These are phyloP conservation scores for Heteractis magnifica DNA, from an alignment of 92 coral and sea anemone species.

Conservation along the genomic window DNA sequence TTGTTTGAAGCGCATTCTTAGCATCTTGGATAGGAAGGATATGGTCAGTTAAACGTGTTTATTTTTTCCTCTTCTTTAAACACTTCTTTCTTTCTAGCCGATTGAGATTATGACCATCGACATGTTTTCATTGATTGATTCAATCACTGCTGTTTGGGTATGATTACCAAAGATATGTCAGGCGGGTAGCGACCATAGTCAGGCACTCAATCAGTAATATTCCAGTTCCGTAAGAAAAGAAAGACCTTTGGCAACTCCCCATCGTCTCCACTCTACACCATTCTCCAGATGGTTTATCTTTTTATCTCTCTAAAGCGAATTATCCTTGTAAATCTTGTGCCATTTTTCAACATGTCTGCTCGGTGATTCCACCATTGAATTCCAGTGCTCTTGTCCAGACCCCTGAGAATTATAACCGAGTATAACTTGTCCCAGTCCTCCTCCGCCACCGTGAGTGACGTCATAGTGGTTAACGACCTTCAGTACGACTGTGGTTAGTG, in stretches of 20 bases:
- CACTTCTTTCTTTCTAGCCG: background rate
- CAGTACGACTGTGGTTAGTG: conserved; percentile 87
- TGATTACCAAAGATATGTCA: too few relatives aligned
- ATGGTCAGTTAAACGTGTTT: background rate
- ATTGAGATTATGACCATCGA: background rate
- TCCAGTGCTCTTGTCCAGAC: conserved; percentile 98
- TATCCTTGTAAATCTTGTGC: conserved; percentile 76
- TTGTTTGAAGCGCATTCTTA: background rate
- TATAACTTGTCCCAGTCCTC: conserved; percentile 71
- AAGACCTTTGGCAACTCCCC: too few relatives aligned
- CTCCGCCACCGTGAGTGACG: conserved; percentile 48
- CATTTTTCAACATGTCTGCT: conserved; percentile 94
- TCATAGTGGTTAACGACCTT: conserved; percentile 82
- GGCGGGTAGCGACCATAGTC: too few relatives aligned
- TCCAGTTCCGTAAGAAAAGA: too few relatives aligned
- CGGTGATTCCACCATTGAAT: conserved; percentile 88
- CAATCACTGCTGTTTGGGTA: too few relatives aligned
- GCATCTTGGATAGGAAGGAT: background rate
- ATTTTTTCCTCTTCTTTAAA: background rate
- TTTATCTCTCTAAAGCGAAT: conserved; percentile 3
- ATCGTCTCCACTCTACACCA: too few relatives aligned
- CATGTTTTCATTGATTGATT: background rate
- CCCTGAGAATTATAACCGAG: conserved; percentile 90
- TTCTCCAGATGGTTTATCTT: background rate
- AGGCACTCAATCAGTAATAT: too few relatives aligned